These are phyloP conservation scores for Neoaliturus tenellus DNA, from an alignment of 2,888 invertebrate species.

Conservation along the genomic window DNA sequence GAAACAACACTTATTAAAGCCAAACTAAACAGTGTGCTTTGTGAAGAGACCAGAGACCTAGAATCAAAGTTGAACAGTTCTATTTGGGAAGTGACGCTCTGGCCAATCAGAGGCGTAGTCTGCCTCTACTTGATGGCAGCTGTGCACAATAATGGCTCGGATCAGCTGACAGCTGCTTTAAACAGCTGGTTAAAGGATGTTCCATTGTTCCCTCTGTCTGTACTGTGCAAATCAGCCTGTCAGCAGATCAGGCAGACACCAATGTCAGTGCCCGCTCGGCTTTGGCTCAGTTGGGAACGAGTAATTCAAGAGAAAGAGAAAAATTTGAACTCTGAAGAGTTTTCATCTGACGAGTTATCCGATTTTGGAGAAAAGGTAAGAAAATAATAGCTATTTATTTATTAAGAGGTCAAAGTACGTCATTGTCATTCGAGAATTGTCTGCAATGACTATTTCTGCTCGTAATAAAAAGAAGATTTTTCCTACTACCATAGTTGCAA, in stretches of 20 bases:
- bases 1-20: background rate
- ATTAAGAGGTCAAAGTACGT: too few relatives aligned
- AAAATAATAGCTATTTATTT: background rate
- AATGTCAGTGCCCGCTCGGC: background rate
- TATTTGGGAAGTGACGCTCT: constrained; percentile 13
- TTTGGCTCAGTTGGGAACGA: constrained; percentile 24
- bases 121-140: constrained; percentile 21
- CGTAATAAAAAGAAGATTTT: too few relatives aligned
- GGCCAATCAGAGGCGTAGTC: constrained; percentile 12
- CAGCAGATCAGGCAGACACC: background rate
- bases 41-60: background rate
- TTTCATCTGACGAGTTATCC: background rate
- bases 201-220: background rate
- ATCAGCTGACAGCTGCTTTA: background rate
- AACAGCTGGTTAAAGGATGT: constrained; percentile 1
- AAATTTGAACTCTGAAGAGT: background rate
- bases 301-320: constrained; percentile 4
- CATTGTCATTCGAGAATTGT: too few relatives aligned
- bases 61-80: background rate
- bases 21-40: background rate
- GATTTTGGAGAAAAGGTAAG: constrained; percentile 11
- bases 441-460: too few relatives aligned
- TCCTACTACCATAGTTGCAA: too few relatives aligned
- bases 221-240: background rate
- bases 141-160: background rate